Evolutionary conservation across 2,888 invertebrate genomes (phyloP), one percentile per base, ranked within the genome.

Genomic region (Caenorhabditis sp.): DNA sequence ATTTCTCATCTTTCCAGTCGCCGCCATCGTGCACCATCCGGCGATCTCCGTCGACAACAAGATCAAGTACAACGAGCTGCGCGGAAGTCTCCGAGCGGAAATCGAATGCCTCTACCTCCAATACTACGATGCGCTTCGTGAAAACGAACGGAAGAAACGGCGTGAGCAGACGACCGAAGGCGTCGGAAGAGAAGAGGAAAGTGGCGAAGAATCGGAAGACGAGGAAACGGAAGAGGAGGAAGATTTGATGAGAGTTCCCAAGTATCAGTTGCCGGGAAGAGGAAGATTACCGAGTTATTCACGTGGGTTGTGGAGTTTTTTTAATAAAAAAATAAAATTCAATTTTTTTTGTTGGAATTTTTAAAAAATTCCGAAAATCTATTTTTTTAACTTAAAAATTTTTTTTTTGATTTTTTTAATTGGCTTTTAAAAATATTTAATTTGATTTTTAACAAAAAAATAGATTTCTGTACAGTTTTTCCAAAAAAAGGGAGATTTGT

Each of bases 1-100:
- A n/a, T n/a, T n/a, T 13, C 13, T 13, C 13, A 2, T 13, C 13
- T 40, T 40, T 40, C 13, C 40, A 86, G 86, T 83, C 6, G 55
- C 82, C 15, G 84, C 84, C 1, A 61, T 77, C n/a, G 22, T 82
- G 13, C 84, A 86, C 56, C 86, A 86, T 55, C 86, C 86, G 11
- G 86, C 86, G 1, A 65, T 85, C 11, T 24, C 82, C 11, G 62
- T 81, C 0, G 68, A 83, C 18, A 64, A 74, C 22, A 78, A 83
- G 47, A 67, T 86, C 20, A 44, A 65, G 6, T 74, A 68, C 26
- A 32, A 40, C 2, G 62, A 44, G 18, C 61, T 74, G n/a, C 71
- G 83, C 4, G 80, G 82, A 9, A 64, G 60, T 8, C 32, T 84
- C 3, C 47, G 67, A 11, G 44, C 53, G 1, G 71, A 82, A 55